phyloP scores from a whole-genome alignment of 2,113 vertebrate species.

The Cephalopterus ornatus region DNA sequence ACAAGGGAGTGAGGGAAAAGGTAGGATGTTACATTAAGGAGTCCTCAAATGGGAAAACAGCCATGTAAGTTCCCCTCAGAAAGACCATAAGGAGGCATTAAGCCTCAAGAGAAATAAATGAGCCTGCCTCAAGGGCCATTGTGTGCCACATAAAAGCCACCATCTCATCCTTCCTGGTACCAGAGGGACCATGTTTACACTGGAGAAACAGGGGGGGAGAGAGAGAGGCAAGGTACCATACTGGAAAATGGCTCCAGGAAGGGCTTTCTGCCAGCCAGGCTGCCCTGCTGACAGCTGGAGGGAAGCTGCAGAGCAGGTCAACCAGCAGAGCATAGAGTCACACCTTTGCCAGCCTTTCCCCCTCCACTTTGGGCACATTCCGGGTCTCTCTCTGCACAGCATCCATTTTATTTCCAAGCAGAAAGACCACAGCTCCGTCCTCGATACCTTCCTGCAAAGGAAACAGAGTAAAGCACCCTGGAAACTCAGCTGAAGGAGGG shows the following conservation, averaged over 20 bases:
- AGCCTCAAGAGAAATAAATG: neutral
- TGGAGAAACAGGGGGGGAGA: neutral
- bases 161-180: neutral
- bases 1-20: neutral
- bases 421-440: conserved; percentile 76
- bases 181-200: neutral
- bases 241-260: neutral
- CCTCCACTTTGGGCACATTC: conserved; percentile 69
- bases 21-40: neutral
- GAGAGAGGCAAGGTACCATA: neutral
- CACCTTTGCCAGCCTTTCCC: conserved; percentile 78
- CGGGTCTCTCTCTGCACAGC: conserved; percentile 28
- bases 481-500: neutral
- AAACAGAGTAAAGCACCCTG: neutral
- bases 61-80: neutral
- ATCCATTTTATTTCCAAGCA: conserved; percentile 83
- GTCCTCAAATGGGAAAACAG: neutral
- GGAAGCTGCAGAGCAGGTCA: neutral
- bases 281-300: neutral
- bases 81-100: neutral
- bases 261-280: neutral
- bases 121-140: neutral
- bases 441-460: conserved; percentile 74
- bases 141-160: neutral
- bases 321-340: neutral